Base-by-base conservation (phyloP, 2,888 invertebrate genomes). In the Eulithis testata region DNA sequence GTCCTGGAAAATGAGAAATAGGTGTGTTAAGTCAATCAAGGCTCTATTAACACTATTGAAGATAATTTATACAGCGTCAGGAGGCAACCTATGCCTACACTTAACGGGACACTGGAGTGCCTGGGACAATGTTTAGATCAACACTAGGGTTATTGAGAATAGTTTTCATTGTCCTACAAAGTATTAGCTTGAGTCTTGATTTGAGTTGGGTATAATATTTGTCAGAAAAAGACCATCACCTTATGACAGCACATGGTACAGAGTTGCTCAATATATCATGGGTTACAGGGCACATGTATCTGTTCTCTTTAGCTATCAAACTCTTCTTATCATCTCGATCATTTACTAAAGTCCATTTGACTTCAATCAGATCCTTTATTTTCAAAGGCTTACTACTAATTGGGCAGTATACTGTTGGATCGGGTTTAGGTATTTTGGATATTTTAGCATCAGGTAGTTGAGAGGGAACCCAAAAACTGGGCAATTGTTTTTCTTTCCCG, bases 231-330 rank as follows among this genome's bases (percentile, higher is more conserved):
- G 31, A 11, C 4, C 49, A 53, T 78, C 70, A 92, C 90, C 94
- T 96, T 60, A 99, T 94, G 40, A 99, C 97, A 67, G 98, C 99
- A 90, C 98, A 98, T 0, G 99, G 98, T 2, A 98, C 96, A 7
- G 98, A 97, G 93, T 99, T 99, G 71, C 97, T 97, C 44, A 99
- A 93, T 68, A 99, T 95, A 88, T 99, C 99, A 86, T 98, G 97
- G 1, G 99, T 99, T 0, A 99, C 96, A 1, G 99, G 98, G 86
- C 99, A 99, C 96, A 99, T 98, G 84, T 98, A 99, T 75, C 99
- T 95, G 72, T 97, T 97, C 84, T 97, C 96, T 86, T 97, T 98
- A 0, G 96, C 95, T 73, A 99, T 98, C 40, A 98, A 90, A 1
- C 98, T 96, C 76, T 96, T 96, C 76, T 97, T 97, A 73, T 96